Percentiles rank a stretch among this genome's conserved stretches.
Evolutionary conservation across 2,797 vertebrate genomes (phyloP).

Genomic region (Mus spretus): DNA sequence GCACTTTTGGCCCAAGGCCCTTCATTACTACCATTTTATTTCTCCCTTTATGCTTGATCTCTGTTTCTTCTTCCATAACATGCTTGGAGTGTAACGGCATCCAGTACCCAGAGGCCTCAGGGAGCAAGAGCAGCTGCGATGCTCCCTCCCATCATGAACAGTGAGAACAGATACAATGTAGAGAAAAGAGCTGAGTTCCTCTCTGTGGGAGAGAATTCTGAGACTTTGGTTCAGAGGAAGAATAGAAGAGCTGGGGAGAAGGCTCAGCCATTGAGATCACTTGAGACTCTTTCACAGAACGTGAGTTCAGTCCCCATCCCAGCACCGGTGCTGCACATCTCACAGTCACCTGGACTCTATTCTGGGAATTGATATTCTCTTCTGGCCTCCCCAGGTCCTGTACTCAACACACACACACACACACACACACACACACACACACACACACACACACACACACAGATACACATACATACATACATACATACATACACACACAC

Average conservation of each 20-base stretch:
- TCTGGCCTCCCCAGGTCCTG: neutral
- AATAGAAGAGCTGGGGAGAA: neutral
- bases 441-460: neutral
- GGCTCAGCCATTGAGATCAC: neutral
- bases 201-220: neutral
- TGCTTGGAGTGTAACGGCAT: neutral
- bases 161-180: neutral
- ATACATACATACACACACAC: neutral
- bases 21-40: slow-evolving; percentile 70
- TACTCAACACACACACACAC: neutral
- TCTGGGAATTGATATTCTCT: neutral
- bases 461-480: fast-evolving
- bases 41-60: slow-evolving; percentile 67
- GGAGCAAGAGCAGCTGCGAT: neutral
- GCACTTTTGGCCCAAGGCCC: slow-evolving; percentile 75
- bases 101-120: neutral
- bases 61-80: slow-evolving; percentile 70
- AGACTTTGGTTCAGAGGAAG: neutral
- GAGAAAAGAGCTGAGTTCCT: neutral
- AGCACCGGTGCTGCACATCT: neutral
- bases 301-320: neutral
- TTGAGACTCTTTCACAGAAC: neutral
- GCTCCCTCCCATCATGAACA: neutral
- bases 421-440: neutral
- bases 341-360: neutral